Base-by-base conservation (phyloP, 2,113 vertebrate species). In the Pluvianellus socialis region DNA sequence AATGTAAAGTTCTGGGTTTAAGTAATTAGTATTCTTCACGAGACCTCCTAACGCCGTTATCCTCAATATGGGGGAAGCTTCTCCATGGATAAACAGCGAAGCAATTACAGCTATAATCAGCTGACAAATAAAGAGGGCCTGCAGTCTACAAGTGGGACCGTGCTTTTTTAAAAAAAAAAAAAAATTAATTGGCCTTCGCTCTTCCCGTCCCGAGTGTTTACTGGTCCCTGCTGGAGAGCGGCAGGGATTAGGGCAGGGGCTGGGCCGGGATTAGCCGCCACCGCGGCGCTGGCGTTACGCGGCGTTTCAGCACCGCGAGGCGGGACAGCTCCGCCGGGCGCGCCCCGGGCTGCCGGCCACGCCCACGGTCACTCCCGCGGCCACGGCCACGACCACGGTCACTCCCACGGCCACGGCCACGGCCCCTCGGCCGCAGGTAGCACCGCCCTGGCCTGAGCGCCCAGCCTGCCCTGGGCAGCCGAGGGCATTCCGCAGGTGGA, bases 291-390 rank as follows among this genome's bases (percentile, higher is more conserved):
- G 70, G 52, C 86, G 65, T 62, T 93, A 72, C 27, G 89, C 71
- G 24, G 20, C 72, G 71, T 77, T 98, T 98, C 97, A 98, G 98
- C 97, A 98, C 98, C 94, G 70, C 80, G 21, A 93, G 72, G 56
- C 7, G 35, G 98, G 95, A 98, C 96, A 98, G 98, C 97, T 97
- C 97, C 96, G 8, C 71, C 30, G n/a, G 67, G 84, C 79, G 68
- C 85, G 56, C 80, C 76, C 38, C 32, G 38, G 73, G 63, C 80
- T 81, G 93, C 66, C 91, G 92, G 94, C 91, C 94, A 79, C 92
- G 91, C 8, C 21, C 23, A 58, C 45, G 45, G 38, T 38, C 38
- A 38, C 38, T 38, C 45, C 45, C 45, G 8, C 47, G 10, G 49
- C 52, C 53, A 17, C 72, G 22, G 6, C 30, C 71, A 16, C 9